These are phyloP conservation scores for Eristalis arbustorum DNA, from an alignment of 2,888 invertebrate genomes.

Conservation along the genomic window DNA sequence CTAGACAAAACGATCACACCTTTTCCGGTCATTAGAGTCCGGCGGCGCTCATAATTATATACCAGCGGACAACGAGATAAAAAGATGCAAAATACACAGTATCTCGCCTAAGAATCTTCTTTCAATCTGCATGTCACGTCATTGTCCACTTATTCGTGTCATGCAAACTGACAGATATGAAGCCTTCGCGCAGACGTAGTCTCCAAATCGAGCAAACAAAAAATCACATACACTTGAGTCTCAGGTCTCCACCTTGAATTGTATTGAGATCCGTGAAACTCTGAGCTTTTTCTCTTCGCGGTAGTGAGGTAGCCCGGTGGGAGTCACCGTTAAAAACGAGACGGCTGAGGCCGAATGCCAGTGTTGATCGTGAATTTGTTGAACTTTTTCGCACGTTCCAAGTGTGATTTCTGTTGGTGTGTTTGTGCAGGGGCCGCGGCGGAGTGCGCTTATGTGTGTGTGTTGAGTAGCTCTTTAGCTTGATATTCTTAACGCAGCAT, in stretches of 20 bases:
- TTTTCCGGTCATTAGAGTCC: conserved; percentile 64
- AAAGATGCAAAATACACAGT: conserved; percentile 14
- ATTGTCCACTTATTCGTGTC: conserved; percentile 44
- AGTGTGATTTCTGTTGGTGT: background rate
- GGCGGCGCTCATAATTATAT: background rate
- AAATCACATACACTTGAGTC: background rate
- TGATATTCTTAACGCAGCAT: conserved; percentile 61
- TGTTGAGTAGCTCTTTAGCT: conserved; percentile 25
- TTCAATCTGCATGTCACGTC: conserved; percentile 41
- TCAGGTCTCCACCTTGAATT: background rate
- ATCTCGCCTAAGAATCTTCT: conserved; percentile 54
- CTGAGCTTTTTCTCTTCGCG: conserved; percentile 39
- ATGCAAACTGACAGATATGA: conserved; percentile 17
- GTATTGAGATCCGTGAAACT: conserved; percentile 24
- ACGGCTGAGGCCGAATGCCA: conserved; percentile 37
- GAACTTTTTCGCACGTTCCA: conserved; percentile 54
- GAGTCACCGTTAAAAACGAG: conserved; percentile 1
- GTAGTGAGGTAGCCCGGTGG: conserved; percentile 24
- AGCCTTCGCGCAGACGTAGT: conserved; percentile 17
- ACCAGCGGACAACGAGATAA: conserved; percentile 18
- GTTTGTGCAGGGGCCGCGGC: background rate
- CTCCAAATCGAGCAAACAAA: background rate
- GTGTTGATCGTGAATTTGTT: conserved; percentile 66
- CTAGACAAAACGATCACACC: conserved; percentile 52
- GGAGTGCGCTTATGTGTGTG: conserved; percentile 9